Base-by-base conservation (phyloP, 2,888 invertebrate genomes). In the Podabrus alpinus region DNA sequence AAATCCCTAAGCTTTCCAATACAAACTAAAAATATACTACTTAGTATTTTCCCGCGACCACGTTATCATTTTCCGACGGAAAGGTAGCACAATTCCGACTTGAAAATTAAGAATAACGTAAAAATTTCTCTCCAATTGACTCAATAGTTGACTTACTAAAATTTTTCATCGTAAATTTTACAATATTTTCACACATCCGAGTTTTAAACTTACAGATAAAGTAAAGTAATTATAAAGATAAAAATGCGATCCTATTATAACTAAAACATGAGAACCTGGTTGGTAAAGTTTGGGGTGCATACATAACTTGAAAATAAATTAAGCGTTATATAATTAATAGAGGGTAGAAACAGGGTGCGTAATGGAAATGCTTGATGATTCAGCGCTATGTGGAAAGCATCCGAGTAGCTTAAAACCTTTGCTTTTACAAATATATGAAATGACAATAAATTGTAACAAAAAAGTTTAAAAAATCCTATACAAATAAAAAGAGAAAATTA, bases 291-390 rank as follows among this genome's bases (percentile, higher is more conserved):
- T 71, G 69, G 69, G 71, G 62, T 67, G 75, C 67, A 75, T 72
- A 75, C 67, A 75, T 72, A 75, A 75, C 75, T 75, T 72, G 75
- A 67, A 75, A 75, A 75, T 75, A 75, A 75, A 75, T 75, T 75
- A 75, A 75, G 75, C 75, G 75, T 75, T 75, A 75, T 75, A 72
- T 75, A 75, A 75, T 75, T 75, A 75, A 75, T 75, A 73, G 75
- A 71, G 75, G 72, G 75, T 73, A 73, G 75, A 70, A 75, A 72
- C 67, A 70, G 72, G 72, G 75, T 70, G 72, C 75, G 72, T 75
- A 75, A 75, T 75, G 75, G 75, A 75, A 75, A 73, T 72, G 67
- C 66, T 70, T 69, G 75, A 75, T 75, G 75, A 75, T 75, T 75
- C 75, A 75, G 72, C 75, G 72, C 72, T 72, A 75, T 73, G 75